Evolutionary conservation across 2,888 invertebrate genomes (phyloP), one percentile per base, ranked within the genome.

Genomic region (Euplagia quadripunctaria): DNA sequence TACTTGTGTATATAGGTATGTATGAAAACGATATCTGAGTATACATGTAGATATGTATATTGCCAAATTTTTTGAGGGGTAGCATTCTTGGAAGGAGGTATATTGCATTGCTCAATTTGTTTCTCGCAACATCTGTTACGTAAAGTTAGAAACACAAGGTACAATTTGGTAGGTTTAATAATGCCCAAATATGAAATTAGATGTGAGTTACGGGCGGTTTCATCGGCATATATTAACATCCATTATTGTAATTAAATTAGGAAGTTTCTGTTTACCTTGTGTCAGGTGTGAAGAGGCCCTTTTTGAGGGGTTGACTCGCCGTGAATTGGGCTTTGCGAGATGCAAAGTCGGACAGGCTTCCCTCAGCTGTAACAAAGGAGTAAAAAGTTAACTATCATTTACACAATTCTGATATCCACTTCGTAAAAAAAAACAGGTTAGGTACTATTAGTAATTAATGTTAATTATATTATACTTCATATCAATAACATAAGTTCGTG

Each of bases 321-420:
- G 96, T 96, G 96, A 97, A 98, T 96, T 98, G 98, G 85, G 97
- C 96, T 95, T 97, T 98, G 91, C 97, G 97, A 87, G 97, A 92
- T 85, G 98, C 98, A 96, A 98, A 99, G 91, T 97, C 97, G 89
- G 97, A 97, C 95, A 99, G 97, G 96, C 98, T 98, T 90, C 99
- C 98, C 96, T 98, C 98, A 94, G 99, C 99, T 99, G 97, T 70
- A 97, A 97, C 90, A 93, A 93, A 69, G 91, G 85, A 82, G 85
- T 75, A 74, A 61, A 70, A 74, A 52, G 72, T 84, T 79, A 81
- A 63, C 43, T 70, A 51, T 55, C 20, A 43, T 6, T 14, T 51
- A 8, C 14, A 65, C 2, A 51, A 61, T 31, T 20, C 6, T 31
- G 61, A 31, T 61, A 12, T 14, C 5, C 5, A 58, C 20, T 9